Evolutionary conservation across 1,140 invertebrate genomes (phyloP).

Genomic region (Prorops nasuta): DNA sequence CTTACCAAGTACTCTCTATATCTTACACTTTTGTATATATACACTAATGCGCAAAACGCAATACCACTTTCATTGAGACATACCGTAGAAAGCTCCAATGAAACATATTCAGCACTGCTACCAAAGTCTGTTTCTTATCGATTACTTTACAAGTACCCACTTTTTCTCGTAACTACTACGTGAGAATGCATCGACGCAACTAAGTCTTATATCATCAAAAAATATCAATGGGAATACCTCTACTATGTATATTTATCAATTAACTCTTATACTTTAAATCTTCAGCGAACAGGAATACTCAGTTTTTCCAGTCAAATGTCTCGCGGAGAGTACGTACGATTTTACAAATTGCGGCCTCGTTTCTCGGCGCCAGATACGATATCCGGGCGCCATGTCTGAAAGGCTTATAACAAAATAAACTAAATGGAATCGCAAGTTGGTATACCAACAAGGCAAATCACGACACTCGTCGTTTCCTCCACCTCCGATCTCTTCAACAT

Average conservation of each 20-base stretch:
- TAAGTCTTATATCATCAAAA: conserved; percentile 48
- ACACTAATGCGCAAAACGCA: conserved; percentile 28
- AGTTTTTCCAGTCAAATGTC: conserved; percentile 44
- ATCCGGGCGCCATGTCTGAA: conserved; percentile 3
- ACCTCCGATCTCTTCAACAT: background rate
- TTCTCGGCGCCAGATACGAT: conserved; percentile 10
- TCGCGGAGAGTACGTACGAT: conserved; percentile 35
- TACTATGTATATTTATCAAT: conserved; percentile 43
- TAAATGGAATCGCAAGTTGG: conserved; percentile 23
- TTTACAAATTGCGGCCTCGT: conserved; percentile 20
- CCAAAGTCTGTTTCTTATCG: too few species aligned
- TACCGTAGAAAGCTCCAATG: background rate
- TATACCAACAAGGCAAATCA: conserved; percentile 26
- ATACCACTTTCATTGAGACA: conserved; percentile 17
- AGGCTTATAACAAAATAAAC: conserved; percentile 27
- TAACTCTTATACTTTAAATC: conserved; percentile 34
- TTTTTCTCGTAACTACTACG: too few species aligned
- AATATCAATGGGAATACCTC: conserved; percentile 50
- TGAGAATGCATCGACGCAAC: conserved; percentile 27
- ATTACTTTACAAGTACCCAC: conserved; percentile 45
- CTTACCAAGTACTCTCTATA: conserved; percentile 3
- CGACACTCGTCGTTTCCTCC: background rate
- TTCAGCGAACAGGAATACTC: conserved; percentile 48
- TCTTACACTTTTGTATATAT: conserved; percentile 25
- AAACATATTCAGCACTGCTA: too few species aligned